Conservation (phyloP, 2,888 invertebrate species). For the Drosophila planitibia region DNA sequence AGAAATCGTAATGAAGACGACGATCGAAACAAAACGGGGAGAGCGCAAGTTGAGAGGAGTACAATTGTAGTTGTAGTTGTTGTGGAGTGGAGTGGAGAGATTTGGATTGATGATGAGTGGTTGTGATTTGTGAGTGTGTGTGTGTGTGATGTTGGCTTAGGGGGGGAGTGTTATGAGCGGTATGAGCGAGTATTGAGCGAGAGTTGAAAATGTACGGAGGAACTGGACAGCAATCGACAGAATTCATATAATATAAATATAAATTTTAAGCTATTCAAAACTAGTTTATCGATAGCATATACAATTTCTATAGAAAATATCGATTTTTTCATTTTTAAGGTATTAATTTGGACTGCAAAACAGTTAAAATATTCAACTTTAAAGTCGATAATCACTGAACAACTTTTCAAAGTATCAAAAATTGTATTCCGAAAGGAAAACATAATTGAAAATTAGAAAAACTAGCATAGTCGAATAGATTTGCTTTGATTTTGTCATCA, state of each 20-base stretch:
- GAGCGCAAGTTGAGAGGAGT: slow-evolving; percentile 10
- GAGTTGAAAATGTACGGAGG: slow-evolving; percentile 50
- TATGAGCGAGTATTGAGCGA: slow-evolving; percentile 80
- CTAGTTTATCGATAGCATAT: neutral
- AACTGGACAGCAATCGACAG: slow-evolving; percentile 50
- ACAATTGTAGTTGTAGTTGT: slow-evolving; percentile 1
- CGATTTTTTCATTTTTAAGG: neutral
- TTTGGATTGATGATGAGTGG: slow-evolving; percentile 33
- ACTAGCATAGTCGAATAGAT: neutral
- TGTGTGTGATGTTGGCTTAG: slow-evolving; percentile 66
- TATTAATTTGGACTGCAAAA: neutral
- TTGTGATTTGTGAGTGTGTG: slow-evolving; percentile 32
- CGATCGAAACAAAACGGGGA: slow-evolving; percentile 33
- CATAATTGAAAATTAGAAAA: slow-evolving; percentile 1
- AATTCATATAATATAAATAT: slow-evolving; percentile 5
- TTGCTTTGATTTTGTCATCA: neutral
- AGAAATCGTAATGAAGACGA: slow-evolving; percentile 26
- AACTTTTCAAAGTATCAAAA: neutral
- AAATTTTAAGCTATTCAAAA: slow-evolving; percentile 1
- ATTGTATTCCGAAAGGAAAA: neutral
- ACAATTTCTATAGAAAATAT: neutral
- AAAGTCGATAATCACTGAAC: neutral
- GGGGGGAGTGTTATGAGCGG: slow-evolving; percentile 74
- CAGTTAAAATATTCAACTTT: neutral
- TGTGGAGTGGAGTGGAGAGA: slow-evolving; percentile 33